phyloP scores from a whole-genome alignment of 2,797 vertebrate species.

The Gadopsis bispinosus region DNA sequence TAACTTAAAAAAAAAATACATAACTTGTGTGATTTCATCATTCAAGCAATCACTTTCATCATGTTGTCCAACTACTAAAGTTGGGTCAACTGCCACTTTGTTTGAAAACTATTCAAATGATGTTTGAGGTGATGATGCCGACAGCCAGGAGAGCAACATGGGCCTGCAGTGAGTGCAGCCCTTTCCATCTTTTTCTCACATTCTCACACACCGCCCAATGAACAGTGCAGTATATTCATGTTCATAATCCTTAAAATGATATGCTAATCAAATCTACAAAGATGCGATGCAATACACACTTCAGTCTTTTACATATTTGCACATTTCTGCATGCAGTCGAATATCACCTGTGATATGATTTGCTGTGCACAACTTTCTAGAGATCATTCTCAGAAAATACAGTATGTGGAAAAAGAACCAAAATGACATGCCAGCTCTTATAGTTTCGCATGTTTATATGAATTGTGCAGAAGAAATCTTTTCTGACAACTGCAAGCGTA shows the following conservation, averaged over 20 bases:
- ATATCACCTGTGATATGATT: not conserved
- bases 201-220: not conserved
- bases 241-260: not conserved
- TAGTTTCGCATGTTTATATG: not conserved
- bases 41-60: not conserved
- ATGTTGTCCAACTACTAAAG: not conserved
- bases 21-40: not conserved
- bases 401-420: not conserved
- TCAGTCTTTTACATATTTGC: not conserved
- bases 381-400: not conserved
- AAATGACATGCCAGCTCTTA: not conserved
- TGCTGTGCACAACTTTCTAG: not conserved
- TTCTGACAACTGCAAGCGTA: not conserved
- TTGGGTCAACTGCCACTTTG: not conserved
- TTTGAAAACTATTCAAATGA: slow-evolving; percentile 29
- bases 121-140: slow-evolving; percentile 5
- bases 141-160: not conserved
- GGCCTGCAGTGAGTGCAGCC: not conserved
- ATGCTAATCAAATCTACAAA: slow-evolving; percentile 1
- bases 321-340: not conserved
- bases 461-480: not conserved
- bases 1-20: not conserved
- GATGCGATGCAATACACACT: not conserved
- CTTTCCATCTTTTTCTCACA: not conserved
- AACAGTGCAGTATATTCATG: not conserved